Evolutionary conservation across 2,888 invertebrate species (phyloP).

Genomic region (Eurois occulta): DNA sequence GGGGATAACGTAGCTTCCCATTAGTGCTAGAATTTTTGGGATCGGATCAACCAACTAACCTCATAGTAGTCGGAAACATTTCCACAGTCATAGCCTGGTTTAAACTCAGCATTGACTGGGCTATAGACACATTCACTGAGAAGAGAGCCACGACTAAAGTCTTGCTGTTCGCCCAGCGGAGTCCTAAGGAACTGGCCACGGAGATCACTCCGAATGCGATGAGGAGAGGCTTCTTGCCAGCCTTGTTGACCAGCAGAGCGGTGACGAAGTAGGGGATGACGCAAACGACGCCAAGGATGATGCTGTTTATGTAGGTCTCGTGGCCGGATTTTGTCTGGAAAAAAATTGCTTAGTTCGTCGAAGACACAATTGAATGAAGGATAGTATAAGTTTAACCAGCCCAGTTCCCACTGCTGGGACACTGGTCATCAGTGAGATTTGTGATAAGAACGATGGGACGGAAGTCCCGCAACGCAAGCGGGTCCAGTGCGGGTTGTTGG

Average conservation of each 20-base stretch:
- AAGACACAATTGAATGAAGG: no score
- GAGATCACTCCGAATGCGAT: constrained; percentile 68
- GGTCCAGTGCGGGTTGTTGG: no score
- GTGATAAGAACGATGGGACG: no score
- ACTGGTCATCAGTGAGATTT: neutral
- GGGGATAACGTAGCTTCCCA: no score
- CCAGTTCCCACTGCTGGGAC: neutral
- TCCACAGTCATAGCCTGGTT: constrained; percentile 78
- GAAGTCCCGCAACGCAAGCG: no score
- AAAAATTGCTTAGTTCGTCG: neutral
- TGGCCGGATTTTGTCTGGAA: constrained; percentile 78
- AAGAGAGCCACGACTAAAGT: constrained; percentile 76
- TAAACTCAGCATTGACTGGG: constrained; percentile 76
- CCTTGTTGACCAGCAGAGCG: constrained; percentile 77
- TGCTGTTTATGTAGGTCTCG: constrained; percentile 83
- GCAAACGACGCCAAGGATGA: constrained; percentile 78
- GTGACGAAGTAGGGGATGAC: constrained; percentile 76
- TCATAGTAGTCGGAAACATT: constrained; percentile 79
- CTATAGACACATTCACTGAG: constrained; percentile 70
- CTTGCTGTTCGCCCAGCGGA: constrained; percentile 77
- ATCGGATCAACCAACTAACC: constrained; percentile 71
- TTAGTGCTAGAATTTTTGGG: no score
- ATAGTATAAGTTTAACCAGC: neutral
- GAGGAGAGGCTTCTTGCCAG: constrained; percentile 79
- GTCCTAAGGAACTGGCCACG: constrained; percentile 67